Conservation (phyloP, 2,888 invertebrate genomes). For the Drosophila sordidula region DNA sequence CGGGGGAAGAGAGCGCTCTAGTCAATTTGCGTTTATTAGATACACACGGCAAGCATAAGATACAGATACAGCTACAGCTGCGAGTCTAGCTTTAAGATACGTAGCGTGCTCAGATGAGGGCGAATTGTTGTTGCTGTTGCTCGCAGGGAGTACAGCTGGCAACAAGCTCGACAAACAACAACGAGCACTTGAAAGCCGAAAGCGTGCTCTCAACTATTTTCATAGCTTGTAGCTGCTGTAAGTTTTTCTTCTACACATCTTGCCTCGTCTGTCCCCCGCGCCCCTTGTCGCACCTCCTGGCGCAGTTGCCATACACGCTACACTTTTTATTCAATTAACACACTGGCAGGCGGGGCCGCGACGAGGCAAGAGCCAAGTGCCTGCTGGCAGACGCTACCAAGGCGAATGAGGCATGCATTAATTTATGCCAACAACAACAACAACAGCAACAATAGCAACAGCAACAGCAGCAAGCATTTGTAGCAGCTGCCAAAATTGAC, state of each 20-base stretch:
- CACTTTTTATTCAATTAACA: conserved; percentile 75
- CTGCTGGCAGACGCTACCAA: conserved; percentile 38
- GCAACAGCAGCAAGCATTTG: conserved; percentile 25
- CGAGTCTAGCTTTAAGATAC: conserved; percentile 43
- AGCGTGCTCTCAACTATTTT: conserved; percentile 45
- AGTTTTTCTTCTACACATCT: conserved; percentile 33
- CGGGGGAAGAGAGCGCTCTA: conserved; percentile 4
- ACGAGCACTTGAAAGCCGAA: conserved; percentile 24
- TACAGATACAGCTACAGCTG: conserved; percentile 27
- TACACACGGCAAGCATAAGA: conserved; percentile 46
- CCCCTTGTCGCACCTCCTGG: not conserved
- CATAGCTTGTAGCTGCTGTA: conserved; percentile 31
- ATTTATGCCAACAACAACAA: conserved; percentile 61
- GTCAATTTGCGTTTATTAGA: conserved; percentile 76
- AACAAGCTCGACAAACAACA: conserved; percentile 21
- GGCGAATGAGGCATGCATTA: conserved; percentile 62
- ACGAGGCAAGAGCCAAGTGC: conserved; percentile 35
- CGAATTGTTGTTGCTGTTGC: conserved; percentile 5
- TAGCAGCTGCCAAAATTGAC: conserved; percentile 68
- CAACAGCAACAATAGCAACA: conserved; percentile 20
- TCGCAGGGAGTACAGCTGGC: conserved; percentile 33
- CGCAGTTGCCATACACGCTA: conserved; percentile 25
- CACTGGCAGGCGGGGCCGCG: conserved; percentile 9
- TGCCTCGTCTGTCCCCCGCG: not conserved
- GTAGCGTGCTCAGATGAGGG: conserved; percentile 26